Evolutionary conservation across 2,888 invertebrate genomes (phyloP), one percentile per base, ranked within the genome.

Genomic region (Drosophila cyrtoloma): DNA sequence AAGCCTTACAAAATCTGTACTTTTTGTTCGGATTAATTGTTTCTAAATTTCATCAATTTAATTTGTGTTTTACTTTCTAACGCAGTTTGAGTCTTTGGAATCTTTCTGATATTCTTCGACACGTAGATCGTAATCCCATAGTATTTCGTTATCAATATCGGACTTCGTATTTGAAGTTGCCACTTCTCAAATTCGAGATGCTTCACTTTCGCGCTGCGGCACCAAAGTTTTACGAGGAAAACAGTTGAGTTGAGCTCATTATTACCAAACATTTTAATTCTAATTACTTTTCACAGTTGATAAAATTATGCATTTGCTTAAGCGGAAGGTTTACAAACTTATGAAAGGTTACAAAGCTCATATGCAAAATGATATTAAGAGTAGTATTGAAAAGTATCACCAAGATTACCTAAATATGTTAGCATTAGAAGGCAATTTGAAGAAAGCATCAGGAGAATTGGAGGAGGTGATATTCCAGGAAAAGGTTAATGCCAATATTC

Each of bases 101-200:
- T 76, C 71, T 92, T 0, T 62, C 82, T 22, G 92, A 93, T 35
- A 91, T 92, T 22, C 64, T 93, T 12, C 84, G 91, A 1, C 79
- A 91, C 68, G 86, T 93, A 0, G 90, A 90, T 56, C 86, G 86
- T 0, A 69, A 79, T 14, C 67, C 80, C 1, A 88, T 76, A 44
- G 26, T 73, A 0, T 39, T 81, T 19, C 82, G 71, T 1, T n/a
- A 77, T 1, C 44, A 63, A 12, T 93, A 92, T 87, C 91, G 89
- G 0, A 91, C 74, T 28, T 75, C 84, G 0, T 90, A 92, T 71
- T 76, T 93, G 28, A 91, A 87, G 65, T 73, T 93, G 35, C 93
- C 93, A 4, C 68, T 93, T 1, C 71, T 93, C 3, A 92, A 91
- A 56, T 93, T 93, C 50, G 91, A 92, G 57, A 82, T 90, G 82